Percentiles rank a stretch among this genome's conserved stretches.
phyloP scores from a whole-genome alignment of 1,140 invertebrate species.

The Bilobella aurantiaca region DNA sequence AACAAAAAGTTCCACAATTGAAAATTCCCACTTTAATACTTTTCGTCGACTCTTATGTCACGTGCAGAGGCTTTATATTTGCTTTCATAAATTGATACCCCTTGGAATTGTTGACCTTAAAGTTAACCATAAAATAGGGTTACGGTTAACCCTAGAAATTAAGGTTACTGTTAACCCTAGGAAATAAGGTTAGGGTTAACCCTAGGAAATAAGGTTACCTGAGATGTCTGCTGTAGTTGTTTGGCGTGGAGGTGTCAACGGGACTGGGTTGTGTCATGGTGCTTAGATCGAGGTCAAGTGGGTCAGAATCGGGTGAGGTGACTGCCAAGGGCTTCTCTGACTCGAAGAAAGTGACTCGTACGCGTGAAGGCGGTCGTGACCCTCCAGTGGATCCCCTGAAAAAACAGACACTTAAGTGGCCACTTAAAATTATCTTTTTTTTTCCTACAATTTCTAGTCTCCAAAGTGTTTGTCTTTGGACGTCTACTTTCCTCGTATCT shows the following conservation, averaged over 20 bases:
- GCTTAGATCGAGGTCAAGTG: conserved; percentile 38
- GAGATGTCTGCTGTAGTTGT: conserved; percentile 47
- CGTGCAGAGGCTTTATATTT: too few relatives aligned
- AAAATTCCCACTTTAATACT: too few relatives aligned
- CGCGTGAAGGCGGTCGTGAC: conserved; percentile 40
- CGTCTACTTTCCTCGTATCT: neutral
- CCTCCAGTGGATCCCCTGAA: conserved; percentile 36
- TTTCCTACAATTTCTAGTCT: neutral
- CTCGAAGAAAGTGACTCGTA: conserved; percentile 68
- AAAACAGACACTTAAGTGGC: conserved; percentile 16
- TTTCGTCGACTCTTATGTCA: too few relatives aligned
- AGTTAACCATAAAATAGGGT: too few relatives aligned
- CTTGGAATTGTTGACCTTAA: too few relatives aligned
- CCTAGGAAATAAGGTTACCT: too few relatives aligned
- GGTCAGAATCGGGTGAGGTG: conserved; percentile 48
- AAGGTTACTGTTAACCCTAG: too few relatives aligned
- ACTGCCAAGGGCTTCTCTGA: conserved; percentile 60
- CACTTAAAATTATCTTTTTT: neutral
- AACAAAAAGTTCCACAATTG: too few relatives aligned
- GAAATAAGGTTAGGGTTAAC: too few relatives aligned
- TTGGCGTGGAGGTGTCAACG: conserved; percentile 37
- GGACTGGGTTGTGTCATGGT: conserved; percentile 37
- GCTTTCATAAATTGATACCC: too few relatives aligned
- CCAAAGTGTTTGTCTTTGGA: neutral
- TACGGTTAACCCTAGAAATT: too few relatives aligned